Evolutionary conservation across 2,888 invertebrate genomes (phyloP).

Genomic region (Bhutanitis thaidina): DNA sequence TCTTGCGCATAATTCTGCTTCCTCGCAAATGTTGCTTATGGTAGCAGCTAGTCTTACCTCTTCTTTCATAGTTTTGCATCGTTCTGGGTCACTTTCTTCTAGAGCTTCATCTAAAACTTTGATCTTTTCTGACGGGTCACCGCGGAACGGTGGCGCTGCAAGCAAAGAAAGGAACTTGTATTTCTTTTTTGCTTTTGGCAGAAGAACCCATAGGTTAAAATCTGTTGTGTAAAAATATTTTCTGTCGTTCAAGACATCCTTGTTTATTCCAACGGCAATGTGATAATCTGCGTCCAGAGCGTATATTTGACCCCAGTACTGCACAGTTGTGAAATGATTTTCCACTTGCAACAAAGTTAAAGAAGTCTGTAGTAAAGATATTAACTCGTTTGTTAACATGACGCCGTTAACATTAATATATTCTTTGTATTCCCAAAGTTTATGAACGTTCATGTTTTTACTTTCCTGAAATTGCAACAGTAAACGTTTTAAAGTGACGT

Average conservation of each 20-base stretch:
- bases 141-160: constrained; percentile 68
- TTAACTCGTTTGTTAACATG: constrained; percentile 86
- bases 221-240: constrained; percentile 89
- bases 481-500: background rate
- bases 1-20: constrained; percentile 88
- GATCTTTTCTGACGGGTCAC: constrained; percentile 74
- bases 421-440: constrained; percentile 69
- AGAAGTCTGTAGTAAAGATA: constrained; percentile 86
- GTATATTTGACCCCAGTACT: constrained; percentile 92
- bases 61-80: constrained; percentile 83
- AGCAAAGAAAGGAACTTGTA: constrained; percentile 63
- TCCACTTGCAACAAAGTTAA: constrained; percentile 89
- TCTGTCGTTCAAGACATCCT: constrained; percentile 85
- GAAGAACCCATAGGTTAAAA: constrained; percentile 83
- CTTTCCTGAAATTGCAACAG: background rate
- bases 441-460: constrained; percentile 58
- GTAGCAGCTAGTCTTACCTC: constrained; percentile 88
- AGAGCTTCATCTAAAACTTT: constrained; percentile 69
- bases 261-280: constrained; percentile 89
- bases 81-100: constrained; percentile 56
- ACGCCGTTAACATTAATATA: constrained; percentile 81
- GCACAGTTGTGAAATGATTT: constrained; percentile 89
- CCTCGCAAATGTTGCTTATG: constrained; percentile 84
- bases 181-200: constrained; percentile 66
- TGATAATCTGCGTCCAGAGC: constrained; percentile 90